Percentiles rank a stretch among this genome's conserved stretches.
Evolutionary conservation across 2,797 vertebrate genomes (phyloP).

Genomic region (Coregonus ussuriensis): DNA sequence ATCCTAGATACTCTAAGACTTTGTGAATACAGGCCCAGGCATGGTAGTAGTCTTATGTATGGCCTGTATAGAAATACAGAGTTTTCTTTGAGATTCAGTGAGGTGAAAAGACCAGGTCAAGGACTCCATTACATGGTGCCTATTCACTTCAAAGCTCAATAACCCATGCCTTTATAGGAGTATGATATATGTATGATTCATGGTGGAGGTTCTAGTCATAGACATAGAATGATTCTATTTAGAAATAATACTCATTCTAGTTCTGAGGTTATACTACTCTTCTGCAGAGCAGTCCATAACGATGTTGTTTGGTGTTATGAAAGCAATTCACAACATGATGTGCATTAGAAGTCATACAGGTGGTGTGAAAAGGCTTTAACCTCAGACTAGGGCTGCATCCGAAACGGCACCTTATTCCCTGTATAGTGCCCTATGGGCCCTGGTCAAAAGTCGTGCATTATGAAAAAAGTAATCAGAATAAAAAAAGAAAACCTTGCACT

Average conservation of each 20-base stretch:
- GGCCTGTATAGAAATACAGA: neutral
- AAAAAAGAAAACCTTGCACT: no score
- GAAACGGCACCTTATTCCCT: no score
- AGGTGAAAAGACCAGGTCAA: constrained; percentile 9
- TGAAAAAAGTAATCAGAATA: no score
- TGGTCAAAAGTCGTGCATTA: no score
- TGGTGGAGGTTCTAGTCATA: neutral
- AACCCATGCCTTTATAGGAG: neutral
- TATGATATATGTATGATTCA: neutral
- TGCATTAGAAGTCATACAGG: neutral
- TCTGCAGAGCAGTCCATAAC: no score
- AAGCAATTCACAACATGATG: neutral
- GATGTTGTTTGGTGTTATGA: neutral
- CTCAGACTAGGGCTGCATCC: no score
- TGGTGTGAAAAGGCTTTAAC: no score
- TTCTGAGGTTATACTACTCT: neutral
- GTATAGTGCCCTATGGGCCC: no score
- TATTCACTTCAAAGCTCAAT: neutral
- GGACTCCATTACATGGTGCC: constrained; percentile 17
- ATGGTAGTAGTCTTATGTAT: no score
- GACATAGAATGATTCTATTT: no score
- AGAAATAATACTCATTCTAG: no score
- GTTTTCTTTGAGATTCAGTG: neutral
- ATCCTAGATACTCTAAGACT: neutral
- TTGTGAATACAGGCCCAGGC: neutral